Base-by-base conservation (phyloP, 1,140 invertebrate genomes). In the Leptinotarsa lineolata region DNA sequence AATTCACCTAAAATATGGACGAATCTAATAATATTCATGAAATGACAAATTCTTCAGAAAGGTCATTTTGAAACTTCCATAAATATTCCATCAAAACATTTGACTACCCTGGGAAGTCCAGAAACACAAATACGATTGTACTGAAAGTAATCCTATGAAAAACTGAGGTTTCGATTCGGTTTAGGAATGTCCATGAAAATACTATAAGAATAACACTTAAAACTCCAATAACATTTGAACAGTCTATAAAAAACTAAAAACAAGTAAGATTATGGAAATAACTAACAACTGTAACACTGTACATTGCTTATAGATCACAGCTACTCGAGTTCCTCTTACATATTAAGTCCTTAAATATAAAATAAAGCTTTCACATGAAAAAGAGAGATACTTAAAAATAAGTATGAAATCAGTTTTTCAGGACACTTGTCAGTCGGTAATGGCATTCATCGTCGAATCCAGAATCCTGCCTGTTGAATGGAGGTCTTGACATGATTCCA, bases 401-500 rank as follows among this genome's bases (percentile, higher is more conserved):
- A 30, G 15, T 15, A 67, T 30, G 58, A 70, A 63, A 61, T 72
- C 21, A 75, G 24, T 54, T 70, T 66, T 74, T 73, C 20, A 54
- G 21, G 45, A 74, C 65, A 48, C 67, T 74, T 18, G 48, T 68
- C 13, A 78, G 45, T 44, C 54, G 58, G 64, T 70, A 78, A 67
- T 75, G 68, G 44, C 68, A 59, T 20, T 79, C 76, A 16, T 78
- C 68, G 8, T 44, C 22, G 24, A 65, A 74, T 24, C 15, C 20
- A 16, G 74, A 68, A 66, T 73, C 72, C 66, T 59, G 12, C 61
- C 60, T 68, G 15, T 72, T 75, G 48, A 81, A 84, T 21, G 89
- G 88, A 15, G 85, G 84, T 65, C 84, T 84, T 13, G 86, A 85
- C 78, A 89, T 86, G 54, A 95, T 90, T 59, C 92, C 92, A 71